Percentiles rank a stretch among this genome's conserved stretches.
Evolutionary conservation across 2,888 invertebrate genomes (phyloP).

Genomic region (Hoplodrina ambigua): DNA sequence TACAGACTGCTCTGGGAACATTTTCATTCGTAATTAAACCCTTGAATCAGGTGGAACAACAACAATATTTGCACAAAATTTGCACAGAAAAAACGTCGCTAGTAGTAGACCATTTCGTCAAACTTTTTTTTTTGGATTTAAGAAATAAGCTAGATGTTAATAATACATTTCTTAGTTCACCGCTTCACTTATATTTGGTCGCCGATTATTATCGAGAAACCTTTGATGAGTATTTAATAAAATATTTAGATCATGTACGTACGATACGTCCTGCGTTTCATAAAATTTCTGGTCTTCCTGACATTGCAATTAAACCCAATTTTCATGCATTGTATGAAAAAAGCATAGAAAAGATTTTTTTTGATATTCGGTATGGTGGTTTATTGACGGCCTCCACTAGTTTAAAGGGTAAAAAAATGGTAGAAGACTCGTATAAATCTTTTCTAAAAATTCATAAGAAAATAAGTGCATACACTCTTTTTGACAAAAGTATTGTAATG

Average conservation of each 20-base stretch:
- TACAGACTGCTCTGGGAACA: constrained; percentile 45
- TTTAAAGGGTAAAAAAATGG: too few species aligned
- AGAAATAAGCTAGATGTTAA: not conserved
- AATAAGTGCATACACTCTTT: constrained; percentile 38
- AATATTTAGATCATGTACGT: too few species aligned
- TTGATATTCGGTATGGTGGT: too few species aligned
- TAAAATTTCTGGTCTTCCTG: too few species aligned
- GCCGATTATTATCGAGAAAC: constrained; percentile 35
- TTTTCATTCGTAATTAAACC: constrained; percentile 42
- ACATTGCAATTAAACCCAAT: not conserved
- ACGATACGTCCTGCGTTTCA: too few species aligned
- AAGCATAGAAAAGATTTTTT: too few species aligned
- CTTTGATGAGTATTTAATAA: too few species aligned
- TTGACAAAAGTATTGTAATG: not conserved
- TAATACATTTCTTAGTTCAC: constrained; percentile 42
- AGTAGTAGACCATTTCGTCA: too few species aligned
- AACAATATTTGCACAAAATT: constrained; percentile 24
- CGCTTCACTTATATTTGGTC: constrained; percentile 56
- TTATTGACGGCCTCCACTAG: too few species aligned
- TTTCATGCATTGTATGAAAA: constrained; percentile 31
- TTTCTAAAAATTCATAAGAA: constrained; percentile 42
- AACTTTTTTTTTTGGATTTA: too few species aligned
- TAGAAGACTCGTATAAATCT: constrained; percentile 21
- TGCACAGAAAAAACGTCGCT: constrained; percentile 8
- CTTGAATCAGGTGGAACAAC: constrained; percentile 33